phyloP scores from a whole-genome alignment of 1,140 invertebrate species.

The Drosophila sulfurigaster region DNA sequence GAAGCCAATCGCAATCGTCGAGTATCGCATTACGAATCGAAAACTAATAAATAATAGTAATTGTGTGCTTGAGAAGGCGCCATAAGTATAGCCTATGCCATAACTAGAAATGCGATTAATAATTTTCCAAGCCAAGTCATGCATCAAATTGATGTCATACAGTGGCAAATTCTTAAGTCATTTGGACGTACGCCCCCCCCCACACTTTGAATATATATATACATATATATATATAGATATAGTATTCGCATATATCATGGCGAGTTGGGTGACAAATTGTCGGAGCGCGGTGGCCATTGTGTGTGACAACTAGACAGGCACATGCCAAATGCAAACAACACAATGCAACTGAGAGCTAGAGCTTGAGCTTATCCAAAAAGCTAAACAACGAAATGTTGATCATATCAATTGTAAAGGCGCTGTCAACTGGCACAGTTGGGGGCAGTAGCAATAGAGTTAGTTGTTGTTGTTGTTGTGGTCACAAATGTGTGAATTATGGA shows the following conservation, averaged over 20 bases:
- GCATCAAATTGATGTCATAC: constrained; percentile 78
- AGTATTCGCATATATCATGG: constrained; percentile 9
- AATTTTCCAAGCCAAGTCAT: constrained; percentile 45
- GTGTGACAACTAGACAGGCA: constrained; percentile 44
- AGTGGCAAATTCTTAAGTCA: constrained; percentile 69
- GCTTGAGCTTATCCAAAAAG: constrained; percentile 48
- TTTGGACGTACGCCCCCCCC: constrained; percentile 38
- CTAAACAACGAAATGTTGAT: constrained; percentile 67
- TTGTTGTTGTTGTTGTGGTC: constrained; percentile 12
- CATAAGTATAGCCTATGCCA: constrained; percentile 13
- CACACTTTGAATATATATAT: background rate
- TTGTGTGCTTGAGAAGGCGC: background rate
- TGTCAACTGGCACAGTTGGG: constrained; percentile 75
- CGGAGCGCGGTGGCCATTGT: constrained; percentile 30
- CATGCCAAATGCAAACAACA: constrained; percentile 79
- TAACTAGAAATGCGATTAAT: constrained; percentile 32
- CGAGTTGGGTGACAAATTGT: constrained; percentile 70
- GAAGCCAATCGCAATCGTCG: background rate
- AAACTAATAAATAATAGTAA: constrained; percentile 29
- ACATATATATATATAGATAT: constrained; percentile 4
- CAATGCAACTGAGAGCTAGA: constrained; percentile 61
- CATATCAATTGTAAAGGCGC: constrained; percentile 75
- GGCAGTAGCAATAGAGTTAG: constrained; percentile 19
- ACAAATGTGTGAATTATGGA: constrained; percentile 58
- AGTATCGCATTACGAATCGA: constrained; percentile 2